Evolutionary conservation across 1,140 invertebrate genomes (phyloP).

Genomic region (Agrilus planipennis): DNA sequence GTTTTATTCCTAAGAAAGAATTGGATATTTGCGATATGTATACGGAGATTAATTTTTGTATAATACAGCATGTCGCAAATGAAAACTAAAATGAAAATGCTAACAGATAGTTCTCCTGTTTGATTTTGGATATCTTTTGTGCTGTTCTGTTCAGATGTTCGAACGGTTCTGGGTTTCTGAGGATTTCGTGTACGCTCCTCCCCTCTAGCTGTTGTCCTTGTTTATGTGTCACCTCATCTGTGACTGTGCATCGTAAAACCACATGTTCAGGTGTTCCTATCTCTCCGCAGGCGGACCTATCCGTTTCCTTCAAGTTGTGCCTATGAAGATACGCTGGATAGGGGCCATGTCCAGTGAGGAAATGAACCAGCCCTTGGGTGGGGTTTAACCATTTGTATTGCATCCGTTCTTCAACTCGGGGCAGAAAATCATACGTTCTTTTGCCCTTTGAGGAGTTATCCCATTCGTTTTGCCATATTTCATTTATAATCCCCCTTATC

Average conservation of each 20-base stretch:
- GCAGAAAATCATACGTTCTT: background rate
- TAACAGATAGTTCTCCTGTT: no score
- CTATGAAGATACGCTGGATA: background rate
- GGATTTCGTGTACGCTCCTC: no score
- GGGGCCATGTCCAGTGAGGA: conserved; percentile 1
- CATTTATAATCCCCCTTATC: background rate
- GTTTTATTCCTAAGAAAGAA: no score
- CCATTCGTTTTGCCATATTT: conserved; percentile 2
- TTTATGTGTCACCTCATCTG: background rate
- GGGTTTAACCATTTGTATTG: background rate
- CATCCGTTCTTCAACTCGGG: background rate
- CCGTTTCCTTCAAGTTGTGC: background rate
- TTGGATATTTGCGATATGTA: no score
- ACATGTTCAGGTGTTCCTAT: conserved; percentile 3
- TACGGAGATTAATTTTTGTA: no score
- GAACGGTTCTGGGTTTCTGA: no score
- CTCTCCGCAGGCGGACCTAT: background rate
- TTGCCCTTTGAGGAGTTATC: background rate
- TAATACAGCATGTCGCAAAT: no score
- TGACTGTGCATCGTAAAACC: background rate
- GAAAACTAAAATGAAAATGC: no score
- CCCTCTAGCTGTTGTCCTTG: no score
- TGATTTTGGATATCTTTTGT: no score
- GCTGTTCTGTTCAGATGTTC: no score
- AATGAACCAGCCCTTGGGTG: background rate